Base-by-base conservation (phyloP, 2,797 vertebrate genomes). In the Liparis tanakae region DNA sequence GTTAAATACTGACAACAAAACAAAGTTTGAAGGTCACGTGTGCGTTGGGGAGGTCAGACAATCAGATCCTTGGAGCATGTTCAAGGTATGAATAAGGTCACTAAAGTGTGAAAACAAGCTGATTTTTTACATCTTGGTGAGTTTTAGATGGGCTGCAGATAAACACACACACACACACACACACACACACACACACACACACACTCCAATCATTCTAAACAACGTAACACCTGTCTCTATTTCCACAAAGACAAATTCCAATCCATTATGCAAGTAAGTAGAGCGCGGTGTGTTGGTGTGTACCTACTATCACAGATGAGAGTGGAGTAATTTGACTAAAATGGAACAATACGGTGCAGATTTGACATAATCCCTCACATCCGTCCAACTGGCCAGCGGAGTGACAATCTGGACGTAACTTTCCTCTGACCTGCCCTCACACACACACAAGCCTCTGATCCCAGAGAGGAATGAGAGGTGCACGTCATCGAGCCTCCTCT, bases 261-360 rank as follows among this genome's bases (percentile, higher is more conserved):
- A 88, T 87, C 87, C 72, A 89, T 88, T 88, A 89, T 70, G 66
- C 33, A 66, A 77, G 59, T 64, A 70, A 70, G 79, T 68, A 72
- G 77, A 57, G 55, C 25, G 17, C 67, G 41, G 77, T 14, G 33
- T 76, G 74, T 67, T 1, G 72, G 80, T 85, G 74, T 81, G 58
- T 30, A 69, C 81, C 84, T 92, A 91, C 89, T 88, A 89, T 89
- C 85, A 81, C 87, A 91, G 87, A 92, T 91, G 86, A 90, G 83
- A 84, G 80, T 70, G 67, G 85, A 91, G 89, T 94, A 89, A 93
- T 94, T 92, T 90, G 86, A 89, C 91, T 93, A 91, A 92, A 92
- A 92, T 79, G 86, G 80, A 90, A 93, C 92, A 93, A 91, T 91
- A 89, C 73, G 79, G 83, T 71, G 56, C 88, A 89, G 87, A 88